Conservation (phyloP, 92 coral and sea anemone species). For the Palythoa grandiflora region DNA sequence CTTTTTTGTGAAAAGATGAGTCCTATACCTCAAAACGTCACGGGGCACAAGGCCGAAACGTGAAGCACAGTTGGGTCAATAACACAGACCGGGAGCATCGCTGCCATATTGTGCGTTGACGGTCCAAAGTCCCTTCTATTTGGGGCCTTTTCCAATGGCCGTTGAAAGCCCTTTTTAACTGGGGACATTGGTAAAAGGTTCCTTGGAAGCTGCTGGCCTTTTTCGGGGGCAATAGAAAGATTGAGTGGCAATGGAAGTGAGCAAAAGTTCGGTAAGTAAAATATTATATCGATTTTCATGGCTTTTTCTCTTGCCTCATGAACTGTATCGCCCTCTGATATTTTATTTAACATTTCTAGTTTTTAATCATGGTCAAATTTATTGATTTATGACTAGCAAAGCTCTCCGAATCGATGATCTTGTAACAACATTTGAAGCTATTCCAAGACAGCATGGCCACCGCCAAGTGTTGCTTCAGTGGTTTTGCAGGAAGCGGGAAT, state of each 20-base stretch:
- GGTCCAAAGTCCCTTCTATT: neutral
- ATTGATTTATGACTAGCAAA: no score
- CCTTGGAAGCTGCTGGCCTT: constrained; percentile 21
- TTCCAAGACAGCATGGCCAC: neutral
- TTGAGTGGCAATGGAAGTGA: constrained; percentile 8
- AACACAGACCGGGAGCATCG: neutral
- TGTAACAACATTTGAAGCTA: neutral
- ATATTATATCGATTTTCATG: neutral
- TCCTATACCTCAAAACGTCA: neutral
- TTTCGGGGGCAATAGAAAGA: constrained; percentile 12
- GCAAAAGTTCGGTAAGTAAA: constrained; percentile 19
- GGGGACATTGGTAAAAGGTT: constrained; percentile 19
- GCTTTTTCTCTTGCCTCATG: neutral
- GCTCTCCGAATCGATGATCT: no score
- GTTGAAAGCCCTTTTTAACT: constrained; percentile 8
- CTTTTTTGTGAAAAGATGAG: no score
- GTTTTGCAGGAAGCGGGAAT: no score
- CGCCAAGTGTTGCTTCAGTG: neutral
- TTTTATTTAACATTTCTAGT: neutral
- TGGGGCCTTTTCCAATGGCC: constrained; percentile 28
- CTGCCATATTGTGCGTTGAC: neutral
- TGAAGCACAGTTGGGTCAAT: neutral
- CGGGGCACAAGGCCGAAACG: neutral
- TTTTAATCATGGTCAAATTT: neutral
- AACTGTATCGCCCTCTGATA: constrained; percentile 2